phyloP scores from a whole-genome alignment of 2,113 vertebrate species.

The Gavialis gangeticus region DNA sequence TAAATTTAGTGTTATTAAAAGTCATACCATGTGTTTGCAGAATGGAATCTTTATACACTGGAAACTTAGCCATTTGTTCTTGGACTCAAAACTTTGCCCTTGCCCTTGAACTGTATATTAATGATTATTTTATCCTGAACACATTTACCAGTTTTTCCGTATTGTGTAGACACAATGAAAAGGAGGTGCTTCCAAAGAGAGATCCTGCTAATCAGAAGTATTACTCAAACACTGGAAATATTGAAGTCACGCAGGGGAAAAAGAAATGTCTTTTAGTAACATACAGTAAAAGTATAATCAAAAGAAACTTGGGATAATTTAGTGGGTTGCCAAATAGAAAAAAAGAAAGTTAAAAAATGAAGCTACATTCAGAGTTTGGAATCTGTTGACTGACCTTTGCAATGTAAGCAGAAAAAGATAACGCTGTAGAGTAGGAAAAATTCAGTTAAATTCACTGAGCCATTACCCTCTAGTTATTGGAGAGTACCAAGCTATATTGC shows the following conservation, averaged over 20 bases:
- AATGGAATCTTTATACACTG: background rate
- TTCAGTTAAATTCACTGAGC: background rate
- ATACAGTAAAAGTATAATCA: background rate
- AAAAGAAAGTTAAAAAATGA: background rate
- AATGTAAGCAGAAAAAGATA: background rate
- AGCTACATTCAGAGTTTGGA: too few relatives aligned
- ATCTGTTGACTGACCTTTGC: background rate
- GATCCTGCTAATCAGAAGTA: background rate
- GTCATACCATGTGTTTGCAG: fast-evolving
- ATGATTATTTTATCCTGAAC: background rate
- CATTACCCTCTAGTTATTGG: background rate
- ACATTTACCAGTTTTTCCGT: background rate
- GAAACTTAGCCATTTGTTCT: background rate
- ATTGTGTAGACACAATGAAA: background rate
- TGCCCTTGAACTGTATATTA: background rate
- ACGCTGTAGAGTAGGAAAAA: background rate
- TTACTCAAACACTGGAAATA: background rate
- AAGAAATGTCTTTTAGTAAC: background rate
- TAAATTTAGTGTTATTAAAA: background rate
- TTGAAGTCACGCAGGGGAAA: background rate
- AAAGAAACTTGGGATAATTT: background rate
- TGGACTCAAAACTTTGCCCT: background rate
- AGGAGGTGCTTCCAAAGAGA: fast-evolving
- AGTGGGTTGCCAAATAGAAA: background rate
- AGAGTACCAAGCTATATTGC: background rate